Evolutionary conservation across 2,113 vertebrate genomes (phyloP).

Genomic region (Chamaea fasciata): DNA sequence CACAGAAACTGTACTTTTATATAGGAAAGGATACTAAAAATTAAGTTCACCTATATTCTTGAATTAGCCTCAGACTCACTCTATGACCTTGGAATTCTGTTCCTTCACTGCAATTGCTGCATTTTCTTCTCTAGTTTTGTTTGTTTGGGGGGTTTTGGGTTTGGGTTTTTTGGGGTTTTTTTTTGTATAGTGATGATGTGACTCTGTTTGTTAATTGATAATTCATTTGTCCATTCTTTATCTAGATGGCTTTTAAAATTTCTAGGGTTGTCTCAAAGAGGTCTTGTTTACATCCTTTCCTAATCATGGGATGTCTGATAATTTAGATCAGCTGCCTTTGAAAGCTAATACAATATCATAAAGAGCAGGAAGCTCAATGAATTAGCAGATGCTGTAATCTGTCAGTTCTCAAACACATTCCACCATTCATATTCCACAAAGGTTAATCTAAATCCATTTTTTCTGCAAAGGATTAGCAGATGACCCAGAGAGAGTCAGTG

Average conservation of each 20-base stretch:
- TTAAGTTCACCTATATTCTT: neutral
- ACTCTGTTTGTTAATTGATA: neutral
- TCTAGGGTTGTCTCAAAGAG: neutral
- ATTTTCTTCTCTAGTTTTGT: neutral
- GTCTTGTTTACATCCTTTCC: neutral
- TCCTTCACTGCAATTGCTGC: neutral
- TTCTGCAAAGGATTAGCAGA: neutral
- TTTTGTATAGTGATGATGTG: neutral
- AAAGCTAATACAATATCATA: neutral
- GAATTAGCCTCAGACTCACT: neutral
- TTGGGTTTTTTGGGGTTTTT: too few species aligned
- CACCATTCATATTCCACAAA: neutral
- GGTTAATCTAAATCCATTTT: neutral
- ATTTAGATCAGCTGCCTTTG: neutral
- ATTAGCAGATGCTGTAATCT: neutral
- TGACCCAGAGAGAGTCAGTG: neutral
- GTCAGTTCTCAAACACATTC: neutral
- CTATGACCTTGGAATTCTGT: neutral
- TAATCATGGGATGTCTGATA: neutral
- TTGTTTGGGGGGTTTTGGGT: too few species aligned
- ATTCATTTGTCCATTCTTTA: neutral
- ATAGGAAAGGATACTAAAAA: neutral
- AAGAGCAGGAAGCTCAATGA: neutral
- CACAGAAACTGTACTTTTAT: neutral
- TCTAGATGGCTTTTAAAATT: neutral